Base-by-base conservation (phyloP, 2,797 vertebrate genomes). In the Strix occidentalis region DNA sequence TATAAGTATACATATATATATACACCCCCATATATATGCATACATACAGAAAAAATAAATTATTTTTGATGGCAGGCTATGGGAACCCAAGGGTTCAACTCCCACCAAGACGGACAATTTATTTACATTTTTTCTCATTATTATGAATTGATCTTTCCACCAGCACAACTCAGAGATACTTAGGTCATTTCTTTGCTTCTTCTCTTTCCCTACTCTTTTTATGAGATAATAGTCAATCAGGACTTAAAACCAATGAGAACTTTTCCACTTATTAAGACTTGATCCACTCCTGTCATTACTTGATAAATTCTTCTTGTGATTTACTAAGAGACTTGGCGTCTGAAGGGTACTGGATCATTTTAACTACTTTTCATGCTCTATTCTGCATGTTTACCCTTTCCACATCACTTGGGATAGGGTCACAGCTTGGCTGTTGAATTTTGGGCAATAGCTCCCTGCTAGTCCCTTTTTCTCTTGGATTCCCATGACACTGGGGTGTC, bases 61-160 rank as follows among this genome's bases (percentile, higher is more conserved):
- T 24, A 2, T 46, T 63, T 78, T 70, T 74, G 9, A 10, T n/a
- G 29, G 31, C 19, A 78, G 45, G 54, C 45, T 33, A 69, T 41
- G 53, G 82, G 69, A 84, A 87, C 8, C 2, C 11, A 39, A 50
- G 56, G 24, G 57, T 37, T 91, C 72, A 45, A 23, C 43, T 91
- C 76, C 57, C 75, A 77, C 60, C 28, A 24, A 68, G 61, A 87
- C 9, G 37, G 71, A 80, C 28, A 74, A 68, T 84, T 78, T 91
- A 56, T 91, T 95, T 93, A 75, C 45, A 71, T 94, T 95, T 88
- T 53, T 90, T 19, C 33, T 64, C 23, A 15, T 58, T 13, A 19
- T 56, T 74, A 50, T 75, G 87, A 56, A 71, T 84, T 56, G 72
- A 54, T 85, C 60, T 89, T 91, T 60, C 60, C 54, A 64, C 21